phyloP scores from a whole-genome alignment of 1,140 invertebrate species.

The Camponotus pennsylvanicus region DNA sequence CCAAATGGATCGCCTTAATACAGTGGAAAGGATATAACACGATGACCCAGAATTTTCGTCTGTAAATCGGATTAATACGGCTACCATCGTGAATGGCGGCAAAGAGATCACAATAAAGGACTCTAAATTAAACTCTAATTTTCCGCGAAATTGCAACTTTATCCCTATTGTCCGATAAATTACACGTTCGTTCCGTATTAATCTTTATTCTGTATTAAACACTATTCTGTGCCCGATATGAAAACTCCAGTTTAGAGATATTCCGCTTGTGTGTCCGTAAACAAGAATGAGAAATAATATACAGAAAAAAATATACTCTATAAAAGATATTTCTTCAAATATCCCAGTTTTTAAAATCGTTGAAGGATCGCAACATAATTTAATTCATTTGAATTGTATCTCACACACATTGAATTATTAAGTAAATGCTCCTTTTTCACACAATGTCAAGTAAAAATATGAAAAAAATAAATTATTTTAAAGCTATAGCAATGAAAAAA shows the following conservation, averaged over 20 bases:
- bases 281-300: not conserved
- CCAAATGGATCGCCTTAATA: constrained; percentile 39
- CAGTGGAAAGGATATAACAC: constrained; percentile 19
- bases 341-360: constrained; percentile 10
- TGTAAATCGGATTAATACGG: constrained; percentile 1
- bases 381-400: not conserved
- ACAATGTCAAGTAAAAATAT: no score
- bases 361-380: not conserved
- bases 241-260: not conserved
- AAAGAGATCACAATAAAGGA: not conserved
- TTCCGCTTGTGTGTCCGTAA: not conserved
- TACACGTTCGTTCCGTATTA: not conserved
- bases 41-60: not conserved
- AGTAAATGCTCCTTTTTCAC: no score
- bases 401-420: not conserved
- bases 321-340: constrained; percentile 1
- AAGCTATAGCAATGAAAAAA: not conserved
- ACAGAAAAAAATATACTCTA: not conserved
- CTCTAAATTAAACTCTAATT: not conserved
- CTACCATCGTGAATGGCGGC: not conserved
- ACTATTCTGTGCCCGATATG: no score
- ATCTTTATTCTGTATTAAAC: no score
- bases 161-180: constrained; percentile 6
- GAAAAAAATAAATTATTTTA: not conserved
- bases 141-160: not conserved